Evolutionary conservation across 2,888 invertebrate genomes (phyloP), one percentile per base, ranked within the genome.

Genomic region (Ornithoptera alexandrae): DNA sequence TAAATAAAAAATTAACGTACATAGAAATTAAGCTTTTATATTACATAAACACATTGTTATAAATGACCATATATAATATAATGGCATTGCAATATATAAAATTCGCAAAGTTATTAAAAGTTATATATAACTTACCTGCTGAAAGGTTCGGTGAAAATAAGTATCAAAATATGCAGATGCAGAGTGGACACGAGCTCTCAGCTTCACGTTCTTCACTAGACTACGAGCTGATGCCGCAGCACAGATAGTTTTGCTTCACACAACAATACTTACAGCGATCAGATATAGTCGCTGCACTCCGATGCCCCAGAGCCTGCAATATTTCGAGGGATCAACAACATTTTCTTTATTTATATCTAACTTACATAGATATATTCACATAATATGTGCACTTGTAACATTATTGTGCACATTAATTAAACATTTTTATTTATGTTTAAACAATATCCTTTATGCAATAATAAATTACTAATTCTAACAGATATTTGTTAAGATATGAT

Each of bases 211-310:
- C 75, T 71, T 76, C 66, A 70, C 71, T 60, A 71, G 72, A 87
- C 86, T 88, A 85, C 65, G 65, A 68, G 67, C 72, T 71, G 70
- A n/a, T 71, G 57, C 69, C 58, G 72, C 57, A 65, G 42, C 65
- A 64, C 78, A 70, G 65, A 74, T 69, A 76, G 78, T 85, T 86
- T 85, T 86, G 80, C 80, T 82, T 69, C 71, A 74, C 73, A 61
- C 72, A 68, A 72, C 70, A 72, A 74, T 70, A 74, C 75, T 80
- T 79, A 78, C 73, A 73, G 71, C 65, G 64, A 65, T 71, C 71
- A 74, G 70, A 61, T 66, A 62, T 65, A 46, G 69, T 57, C 61
- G 22, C 22, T 46, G 5, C 50, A 57, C 57, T 67, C 71, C 59
- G 68, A 68, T 60, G 46, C 36, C 17, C 50, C 36, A n/a, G 20